Evolutionary conservation across 2,888 invertebrate species (phyloP).

Genomic region (Alitta virens): DNA sequence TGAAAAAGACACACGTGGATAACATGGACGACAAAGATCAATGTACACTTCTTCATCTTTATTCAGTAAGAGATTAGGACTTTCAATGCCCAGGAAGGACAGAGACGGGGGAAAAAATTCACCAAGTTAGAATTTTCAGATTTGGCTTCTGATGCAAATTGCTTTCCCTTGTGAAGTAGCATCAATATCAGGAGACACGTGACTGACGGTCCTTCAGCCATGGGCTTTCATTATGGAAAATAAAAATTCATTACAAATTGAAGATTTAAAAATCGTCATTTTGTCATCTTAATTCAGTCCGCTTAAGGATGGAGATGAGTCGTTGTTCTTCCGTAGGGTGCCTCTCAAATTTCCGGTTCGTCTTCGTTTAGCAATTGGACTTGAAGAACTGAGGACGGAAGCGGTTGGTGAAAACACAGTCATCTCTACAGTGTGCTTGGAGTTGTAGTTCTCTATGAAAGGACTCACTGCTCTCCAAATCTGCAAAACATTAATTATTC

Average conservation of each 20-base stretch:
- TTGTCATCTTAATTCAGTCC: neutral
- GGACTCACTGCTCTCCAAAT: slow-evolving; percentile 63
- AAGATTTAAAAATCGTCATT: too few relatives aligned
- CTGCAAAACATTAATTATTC: slow-evolving; percentile 33
- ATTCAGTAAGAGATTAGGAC: too few relatives aligned
- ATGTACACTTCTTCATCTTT: too few relatives aligned
- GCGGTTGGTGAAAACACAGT: slow-evolving; percentile 61
- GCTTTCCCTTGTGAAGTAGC: too few relatives aligned
- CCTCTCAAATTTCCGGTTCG: neutral
- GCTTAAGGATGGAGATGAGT: neutral
- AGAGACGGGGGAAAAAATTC: too few relatives aligned
- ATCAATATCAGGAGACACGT: slow-evolving; percentile 68
- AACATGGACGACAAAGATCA: too few relatives aligned
- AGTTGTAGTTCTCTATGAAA: slow-evolving; percentile 58
- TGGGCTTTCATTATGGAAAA: slow-evolving; percentile 54
- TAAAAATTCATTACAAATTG: too few relatives aligned
- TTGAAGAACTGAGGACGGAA: slow-evolving; percentile 11
- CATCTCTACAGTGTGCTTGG: slow-evolving; percentile 59
- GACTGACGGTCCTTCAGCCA: slow-evolving; percentile 67
- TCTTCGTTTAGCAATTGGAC: slow-evolving; percentile 2
- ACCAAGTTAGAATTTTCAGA: too few relatives aligned
- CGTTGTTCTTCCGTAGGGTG: neutral
- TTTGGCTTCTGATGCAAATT: too few relatives aligned
- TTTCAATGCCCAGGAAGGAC: too few relatives aligned
- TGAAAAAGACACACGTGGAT: too few relatives aligned